Percentiles rank a stretch among this genome's conserved stretches.
phyloP scores from a whole-genome alignment of 2,113 vertebrate genomes.

The Onychostruthus taczanowskii region DNA sequence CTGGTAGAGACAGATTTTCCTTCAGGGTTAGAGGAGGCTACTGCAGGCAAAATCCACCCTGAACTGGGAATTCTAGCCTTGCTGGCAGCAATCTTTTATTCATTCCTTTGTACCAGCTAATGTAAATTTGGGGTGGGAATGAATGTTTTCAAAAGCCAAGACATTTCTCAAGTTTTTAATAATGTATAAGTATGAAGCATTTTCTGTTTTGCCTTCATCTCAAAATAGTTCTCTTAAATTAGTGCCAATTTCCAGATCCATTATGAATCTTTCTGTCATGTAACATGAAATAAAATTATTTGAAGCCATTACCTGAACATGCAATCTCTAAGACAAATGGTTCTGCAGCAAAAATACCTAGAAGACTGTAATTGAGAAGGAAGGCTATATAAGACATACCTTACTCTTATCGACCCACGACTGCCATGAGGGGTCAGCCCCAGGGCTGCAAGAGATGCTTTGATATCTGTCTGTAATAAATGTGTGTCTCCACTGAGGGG shows the following conservation, averaged over 20 bases:
- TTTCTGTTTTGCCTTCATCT: neutral
- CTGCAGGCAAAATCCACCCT: neutral
- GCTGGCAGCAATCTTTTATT: neutral
- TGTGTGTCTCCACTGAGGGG: neutral
- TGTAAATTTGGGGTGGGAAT: neutral
- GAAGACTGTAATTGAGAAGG: neutral
- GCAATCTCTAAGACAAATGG: neutral
- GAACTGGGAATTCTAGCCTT: neutral
- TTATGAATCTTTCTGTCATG: neutral
- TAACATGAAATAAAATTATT: neutral
- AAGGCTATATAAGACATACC: neutral
- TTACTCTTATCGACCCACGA: neutral
- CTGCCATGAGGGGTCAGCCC: neutral
- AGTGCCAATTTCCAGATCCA: neutral
- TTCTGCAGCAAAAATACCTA: neutral
- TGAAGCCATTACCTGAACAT: neutral
- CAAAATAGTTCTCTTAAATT: neutral
- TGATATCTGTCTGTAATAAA: neutral
- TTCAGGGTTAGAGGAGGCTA: neutral
- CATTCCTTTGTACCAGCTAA: neutral
- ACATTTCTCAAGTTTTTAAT: neutral
- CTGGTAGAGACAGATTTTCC: neutral
- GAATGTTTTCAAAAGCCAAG: neutral
- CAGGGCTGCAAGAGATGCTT: neutral
- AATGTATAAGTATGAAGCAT: neutral